phyloP scores from a whole-genome alignment of 1,140 invertebrate species.

The Drepana arcuata region DNA sequence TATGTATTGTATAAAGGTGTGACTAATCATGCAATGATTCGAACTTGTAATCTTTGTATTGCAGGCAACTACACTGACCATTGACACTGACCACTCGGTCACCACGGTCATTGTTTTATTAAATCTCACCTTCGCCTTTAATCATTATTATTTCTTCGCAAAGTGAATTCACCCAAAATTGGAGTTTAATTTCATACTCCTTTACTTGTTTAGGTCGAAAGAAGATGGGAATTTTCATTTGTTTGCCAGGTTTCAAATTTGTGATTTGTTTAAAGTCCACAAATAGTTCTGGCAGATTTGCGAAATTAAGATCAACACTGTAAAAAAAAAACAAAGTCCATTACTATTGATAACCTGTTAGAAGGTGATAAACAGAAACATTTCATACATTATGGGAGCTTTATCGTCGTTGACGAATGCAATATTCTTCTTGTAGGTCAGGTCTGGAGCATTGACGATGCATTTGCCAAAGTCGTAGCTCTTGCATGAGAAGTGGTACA shows the following conservation, averaged over 20 bases:
- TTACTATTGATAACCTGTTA: too few relatives aligned
- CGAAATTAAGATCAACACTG: slow-evolving; percentile 45
- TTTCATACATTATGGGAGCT: slow-evolving; percentile 31
- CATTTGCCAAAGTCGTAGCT: slow-evolving; percentile 51
- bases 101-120: too few relatives aligned
- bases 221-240: slow-evolving; percentile 44
- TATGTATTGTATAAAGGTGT: too few relatives aligned
- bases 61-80: too few relatives aligned
- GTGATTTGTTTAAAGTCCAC: slow-evolving; percentile 28
- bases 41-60: too few relatives aligned
- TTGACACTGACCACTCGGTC: too few relatives aligned
- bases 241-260: slow-evolving; percentile 22
- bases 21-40: too few relatives aligned
- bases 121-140: slow-evolving; percentile 53
- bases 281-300: slow-evolving; percentile 44
- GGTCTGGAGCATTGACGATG: slow-evolving; percentile 51
- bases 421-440: slow-evolving; percentile 51
- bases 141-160: slow-evolving; percentile 55
- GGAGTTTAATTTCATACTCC: slow-evolving; percentile 49
- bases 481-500: slow-evolving; percentile 49
- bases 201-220: slow-evolving; percentile 53
- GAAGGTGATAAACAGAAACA: too few relatives aligned
- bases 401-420: slow-evolving; percentile 46
- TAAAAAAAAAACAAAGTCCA: slow-evolving; percentile 20
- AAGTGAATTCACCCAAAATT: slow-evolving; percentile 59